Evolutionary conservation across 1,140 invertebrate genomes (phyloP).

Genomic region (Trinorchestia longiramus): DNA sequence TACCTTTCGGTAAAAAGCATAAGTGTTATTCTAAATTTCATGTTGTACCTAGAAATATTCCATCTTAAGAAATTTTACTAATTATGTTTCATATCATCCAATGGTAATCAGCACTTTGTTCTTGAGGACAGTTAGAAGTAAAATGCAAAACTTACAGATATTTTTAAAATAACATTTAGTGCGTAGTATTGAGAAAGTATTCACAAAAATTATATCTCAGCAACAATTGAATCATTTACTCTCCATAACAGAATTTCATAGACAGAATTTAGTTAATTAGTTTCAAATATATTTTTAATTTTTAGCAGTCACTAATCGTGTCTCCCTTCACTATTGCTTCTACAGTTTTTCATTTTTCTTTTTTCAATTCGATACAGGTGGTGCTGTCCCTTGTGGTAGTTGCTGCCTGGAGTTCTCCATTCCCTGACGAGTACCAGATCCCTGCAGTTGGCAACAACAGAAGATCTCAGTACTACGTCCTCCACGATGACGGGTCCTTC

Average conservation of each 20-base stretch:
- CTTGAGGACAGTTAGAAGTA: background rate
- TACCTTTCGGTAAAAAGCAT: background rate
- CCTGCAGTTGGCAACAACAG: constrained; percentile 60
- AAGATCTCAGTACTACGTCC: constrained; percentile 63
- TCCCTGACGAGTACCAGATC: constrained; percentile 62
- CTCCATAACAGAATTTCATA: background rate
- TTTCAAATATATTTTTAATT: background rate
- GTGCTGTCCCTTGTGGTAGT: constrained; percentile 61
- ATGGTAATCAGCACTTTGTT: background rate
- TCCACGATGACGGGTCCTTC: constrained; percentile 60
- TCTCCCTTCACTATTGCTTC: background rate
- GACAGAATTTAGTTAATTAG: background rate
- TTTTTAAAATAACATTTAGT: background rate
- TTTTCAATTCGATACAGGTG: constrained; percentile 38
- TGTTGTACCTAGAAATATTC: background rate
- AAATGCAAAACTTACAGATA: background rate
- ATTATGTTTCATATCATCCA: background rate
- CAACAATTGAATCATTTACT: background rate
- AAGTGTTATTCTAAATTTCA: background rate
- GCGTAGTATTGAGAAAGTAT: background rate
- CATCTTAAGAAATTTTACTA: background rate
- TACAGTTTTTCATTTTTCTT: background rate
- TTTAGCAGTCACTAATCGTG: background rate
- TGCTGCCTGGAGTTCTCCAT: constrained; percentile 61
- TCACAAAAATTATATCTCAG: no score